A percentile compares a stretch with the other conserved stretches of the same genome.
Evolutionary conservation across 35 echinoderm and acorn worm species (phyloP).

Genomic region (Ophioderma brevispina): DNA sequence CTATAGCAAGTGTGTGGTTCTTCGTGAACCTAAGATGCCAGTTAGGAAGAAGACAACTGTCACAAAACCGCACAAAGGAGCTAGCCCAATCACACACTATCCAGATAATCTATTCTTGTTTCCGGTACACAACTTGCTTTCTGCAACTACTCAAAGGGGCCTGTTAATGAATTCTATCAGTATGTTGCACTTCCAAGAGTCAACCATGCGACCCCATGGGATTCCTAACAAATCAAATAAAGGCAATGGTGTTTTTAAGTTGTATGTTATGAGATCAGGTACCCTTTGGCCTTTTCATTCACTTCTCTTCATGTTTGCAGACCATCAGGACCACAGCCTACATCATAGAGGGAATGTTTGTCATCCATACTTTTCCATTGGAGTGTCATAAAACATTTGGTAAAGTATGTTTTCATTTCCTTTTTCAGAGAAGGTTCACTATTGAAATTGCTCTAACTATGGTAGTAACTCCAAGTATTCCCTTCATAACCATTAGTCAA

Average conservation of each 20-base stretch:
- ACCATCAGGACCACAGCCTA: too few relatives aligned
- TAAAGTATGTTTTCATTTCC: too few relatives aligned
- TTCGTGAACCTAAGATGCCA: slow-evolving; percentile 15
- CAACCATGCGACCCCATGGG: slow-evolving; percentile 27
- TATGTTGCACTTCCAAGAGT: slow-evolving; percentile 20
- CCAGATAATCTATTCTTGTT: slow-evolving; percentile 42
- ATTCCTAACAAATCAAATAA: slow-evolving; percentile 17
- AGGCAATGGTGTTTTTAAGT: slow-evolving; percentile 18
- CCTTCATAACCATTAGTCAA: too few relatives aligned
- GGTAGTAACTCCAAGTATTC: too few relatives aligned
- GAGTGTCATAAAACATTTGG: too few relatives aligned
- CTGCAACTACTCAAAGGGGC: slow-evolving; percentile 20
- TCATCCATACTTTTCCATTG: too few relatives aligned
- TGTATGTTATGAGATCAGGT: slow-evolving; percentile 9
- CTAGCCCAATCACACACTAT: slow-evolving; percentile 29
- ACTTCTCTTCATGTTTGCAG: too few relatives aligned
- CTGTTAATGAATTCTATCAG: slow-evolving; percentile 17
- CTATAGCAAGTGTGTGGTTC: slow-evolving; percentile 33
- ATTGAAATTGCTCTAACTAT: too few relatives aligned
- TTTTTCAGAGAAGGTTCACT: too few relatives aligned
- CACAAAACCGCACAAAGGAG: slow-evolving; percentile 20
- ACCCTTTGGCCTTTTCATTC: slow-evolving; percentile 18
- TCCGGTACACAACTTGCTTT: slow-evolving; percentile 45
- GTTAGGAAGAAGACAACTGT: slow-evolving; percentile 5
- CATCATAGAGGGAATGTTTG: too few relatives aligned